Percentiles rank a stretch among this genome's conserved stretches.
Evolutionary conservation across 2,797 vertebrate genomes (phyloP).

Genomic region (Trachops cirrhosus): DNA sequence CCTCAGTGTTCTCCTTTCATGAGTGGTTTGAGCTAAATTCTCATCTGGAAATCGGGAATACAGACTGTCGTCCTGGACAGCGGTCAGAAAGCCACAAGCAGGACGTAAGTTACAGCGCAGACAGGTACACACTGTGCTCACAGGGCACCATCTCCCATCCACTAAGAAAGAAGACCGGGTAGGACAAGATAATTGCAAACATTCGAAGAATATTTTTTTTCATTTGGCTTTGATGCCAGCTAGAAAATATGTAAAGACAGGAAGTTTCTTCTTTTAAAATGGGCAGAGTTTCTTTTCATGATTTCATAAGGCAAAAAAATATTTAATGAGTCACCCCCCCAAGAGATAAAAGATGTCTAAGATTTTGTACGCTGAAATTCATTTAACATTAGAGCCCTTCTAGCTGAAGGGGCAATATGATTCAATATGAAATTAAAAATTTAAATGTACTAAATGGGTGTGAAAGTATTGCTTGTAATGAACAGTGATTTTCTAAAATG

Average conservation of each 20-base stretch:
- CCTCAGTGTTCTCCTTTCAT: background rate
- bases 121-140: background rate
- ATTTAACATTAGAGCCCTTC: background rate
- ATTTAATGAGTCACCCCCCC: background rate
- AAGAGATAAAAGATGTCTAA: background rate
- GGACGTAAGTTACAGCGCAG: background rate
- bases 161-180: background rate
- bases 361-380: background rate
- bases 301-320: background rate
- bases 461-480: background rate
- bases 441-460: background rate
- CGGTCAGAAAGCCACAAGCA: background rate
- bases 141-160: too few species aligned
- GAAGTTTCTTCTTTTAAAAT: background rate
- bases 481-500: background rate
- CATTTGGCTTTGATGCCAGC: background rate
- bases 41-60: background rate
- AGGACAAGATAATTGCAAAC: background rate
- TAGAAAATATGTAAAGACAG: background rate
- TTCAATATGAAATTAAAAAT: background rate
- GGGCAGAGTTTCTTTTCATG: background rate
- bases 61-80: background rate
- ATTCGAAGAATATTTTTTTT: background rate
- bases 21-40: background rate
- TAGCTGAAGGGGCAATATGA: background rate